Conservation (phyloP, 1,140 invertebrate genomes). For the Brachionus angularis region DNA sequence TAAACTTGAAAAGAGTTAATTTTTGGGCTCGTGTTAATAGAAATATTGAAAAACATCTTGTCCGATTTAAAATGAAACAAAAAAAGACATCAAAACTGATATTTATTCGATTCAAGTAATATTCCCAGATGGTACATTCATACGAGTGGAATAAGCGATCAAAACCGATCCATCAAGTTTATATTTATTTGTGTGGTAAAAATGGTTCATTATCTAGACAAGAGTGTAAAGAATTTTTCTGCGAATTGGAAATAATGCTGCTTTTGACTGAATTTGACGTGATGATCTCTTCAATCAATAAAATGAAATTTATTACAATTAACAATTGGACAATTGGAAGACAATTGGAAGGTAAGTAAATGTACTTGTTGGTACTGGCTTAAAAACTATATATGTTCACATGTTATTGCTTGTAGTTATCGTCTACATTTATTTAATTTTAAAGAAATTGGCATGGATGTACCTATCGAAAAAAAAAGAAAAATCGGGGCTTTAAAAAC, state of each 20-base stretch:
- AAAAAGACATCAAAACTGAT: too few species aligned
- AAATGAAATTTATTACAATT: neutral
- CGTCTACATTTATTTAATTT: neutral
- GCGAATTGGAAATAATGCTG: neutral
- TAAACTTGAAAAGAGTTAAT: too few species aligned
- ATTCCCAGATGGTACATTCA: too few species aligned
- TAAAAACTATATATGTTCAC: neutral
- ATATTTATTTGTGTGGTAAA: too few species aligned
- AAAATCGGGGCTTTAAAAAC: too few species aligned
- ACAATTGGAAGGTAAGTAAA: neutral
- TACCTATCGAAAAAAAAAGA: neutral
- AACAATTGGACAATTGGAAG: too few species aligned
- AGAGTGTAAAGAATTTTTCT: neutral
- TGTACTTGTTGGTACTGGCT: constrained; percentile 2
- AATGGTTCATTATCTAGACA: neutral
- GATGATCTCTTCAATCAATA: neutral
- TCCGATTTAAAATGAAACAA: too few species aligned
- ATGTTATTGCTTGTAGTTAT: neutral
- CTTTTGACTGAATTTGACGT: neutral
- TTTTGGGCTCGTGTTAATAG: too few species aligned
- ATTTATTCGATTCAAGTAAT: too few species aligned
- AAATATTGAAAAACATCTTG: too few species aligned
- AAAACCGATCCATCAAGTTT: too few species aligned
- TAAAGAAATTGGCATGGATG: neutral
- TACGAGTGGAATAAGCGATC: too few species aligned